phyloP scores from a whole-genome alignment of 2,113 vertebrate species.

The Chroicocephalus ridibundus region DNA sequence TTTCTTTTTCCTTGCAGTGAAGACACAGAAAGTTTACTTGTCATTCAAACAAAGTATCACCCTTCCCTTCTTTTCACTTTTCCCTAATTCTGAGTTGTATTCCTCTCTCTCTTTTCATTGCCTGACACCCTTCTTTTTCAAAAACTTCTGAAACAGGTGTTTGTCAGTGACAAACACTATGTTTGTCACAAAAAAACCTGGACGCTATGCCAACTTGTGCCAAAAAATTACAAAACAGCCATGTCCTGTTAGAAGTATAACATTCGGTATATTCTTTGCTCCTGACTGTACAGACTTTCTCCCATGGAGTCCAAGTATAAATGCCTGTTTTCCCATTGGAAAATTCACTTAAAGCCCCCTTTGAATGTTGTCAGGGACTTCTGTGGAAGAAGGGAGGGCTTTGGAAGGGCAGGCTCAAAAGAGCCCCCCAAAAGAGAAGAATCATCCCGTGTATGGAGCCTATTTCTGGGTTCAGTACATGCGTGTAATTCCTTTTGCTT shows the following conservation, averaged over 20 bases:
- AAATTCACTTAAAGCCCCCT: not conserved
- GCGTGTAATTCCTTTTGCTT: not conserved
- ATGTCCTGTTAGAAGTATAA: not conserved
- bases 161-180: not conserved
- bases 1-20: not conserved
- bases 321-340: not conserved
- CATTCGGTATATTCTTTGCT: not conserved
- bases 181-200: too few relatives aligned
- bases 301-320: not conserved
- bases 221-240: not conserved
- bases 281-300: not conserved
- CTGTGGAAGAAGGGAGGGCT: not conserved
- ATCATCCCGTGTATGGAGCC: not conserved
- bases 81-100: not conserved
- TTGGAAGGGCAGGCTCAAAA: not conserved
- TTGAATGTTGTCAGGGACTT: not conserved
- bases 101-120: not conserved
- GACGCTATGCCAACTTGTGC: not conserved
- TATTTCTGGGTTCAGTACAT: not conserved
- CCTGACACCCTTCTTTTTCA: not conserved
- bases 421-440: not conserved
- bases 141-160: not conserved
- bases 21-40: not conserved
- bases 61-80: not conserved
- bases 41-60: not conserved